phyloP scores from a whole-genome alignment of 2,888 invertebrate species.

The Mesochorus sp. region DNA sequence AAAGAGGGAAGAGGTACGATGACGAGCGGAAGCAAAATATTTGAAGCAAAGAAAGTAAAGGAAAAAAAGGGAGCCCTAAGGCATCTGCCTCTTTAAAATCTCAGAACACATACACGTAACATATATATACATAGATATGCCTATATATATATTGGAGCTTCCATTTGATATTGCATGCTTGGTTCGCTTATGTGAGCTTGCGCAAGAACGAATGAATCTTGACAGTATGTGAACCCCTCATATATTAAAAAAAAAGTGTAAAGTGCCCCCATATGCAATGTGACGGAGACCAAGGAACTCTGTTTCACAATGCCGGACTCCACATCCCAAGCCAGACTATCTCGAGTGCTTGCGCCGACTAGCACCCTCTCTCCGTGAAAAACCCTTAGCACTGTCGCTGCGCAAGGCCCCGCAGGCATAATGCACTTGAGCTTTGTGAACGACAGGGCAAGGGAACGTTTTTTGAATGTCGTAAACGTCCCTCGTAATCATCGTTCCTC shows the following conservation, averaged over 20 bases:
- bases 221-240: slow-evolving; percentile 5
- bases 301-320: slow-evolving; percentile 56
- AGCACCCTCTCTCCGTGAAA: slow-evolving; percentile 36
- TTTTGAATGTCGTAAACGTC: slow-evolving; percentile 29
- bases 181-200: slow-evolving; percentile 26
- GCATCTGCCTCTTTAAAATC: slow-evolving; percentile 48
- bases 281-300: slow-evolving; percentile 36
- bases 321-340: slow-evolving; percentile 53
- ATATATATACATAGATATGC: neutral
- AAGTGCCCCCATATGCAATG: slow-evolving; percentile 40
- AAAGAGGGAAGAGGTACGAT: neutral
- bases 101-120: slow-evolving; percentile 7
- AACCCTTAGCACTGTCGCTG: slow-evolving; percentile 49
- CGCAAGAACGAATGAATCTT: slow-evolving; percentile 39
- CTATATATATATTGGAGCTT: neutral
- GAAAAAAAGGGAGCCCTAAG: slow-evolving; percentile 44
- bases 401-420: slow-evolving; percentile 34
- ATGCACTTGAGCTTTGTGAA: slow-evolving; percentile 55
- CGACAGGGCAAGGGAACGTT: slow-evolving; percentile 30
- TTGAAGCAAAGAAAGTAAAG: slow-evolving; percentile 5
- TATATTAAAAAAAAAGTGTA: slow-evolving; percentile 20
- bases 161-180: slow-evolving; percentile 58
- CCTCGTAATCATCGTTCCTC: slow-evolving; percentile 17
- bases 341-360: slow-evolving; percentile 59
- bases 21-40: slow-evolving; percentile 25